Conservation (phyloP, 2,888 invertebrate species). For the Phania funesta region DNA sequence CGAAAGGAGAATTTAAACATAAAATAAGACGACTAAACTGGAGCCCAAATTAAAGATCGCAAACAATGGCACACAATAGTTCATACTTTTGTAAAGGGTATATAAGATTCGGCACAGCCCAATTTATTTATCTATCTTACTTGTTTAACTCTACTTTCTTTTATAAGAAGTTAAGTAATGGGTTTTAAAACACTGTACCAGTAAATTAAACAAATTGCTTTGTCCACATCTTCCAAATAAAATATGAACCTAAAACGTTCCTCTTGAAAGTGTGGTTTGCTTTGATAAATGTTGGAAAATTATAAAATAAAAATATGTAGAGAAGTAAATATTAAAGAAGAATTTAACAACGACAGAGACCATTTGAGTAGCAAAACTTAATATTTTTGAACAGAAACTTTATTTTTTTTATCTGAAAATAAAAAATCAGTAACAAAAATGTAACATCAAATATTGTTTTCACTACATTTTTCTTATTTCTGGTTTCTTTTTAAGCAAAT, state of each 20-base stretch:
- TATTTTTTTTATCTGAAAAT: neutral
- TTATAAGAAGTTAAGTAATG: conserved; percentile 41
- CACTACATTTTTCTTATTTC: conserved; percentile 1
- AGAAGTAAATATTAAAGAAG: neutral
- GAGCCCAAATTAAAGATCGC: too few species aligned
- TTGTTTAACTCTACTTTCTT: neutral
- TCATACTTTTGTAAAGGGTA: too few species aligned
- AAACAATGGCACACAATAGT: too few species aligned
- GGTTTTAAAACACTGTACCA: conserved; percentile 49
- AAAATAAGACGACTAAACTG: too few species aligned
- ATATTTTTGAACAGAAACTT: conserved; percentile 19
- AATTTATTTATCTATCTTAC: neutral
- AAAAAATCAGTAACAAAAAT: neutral
- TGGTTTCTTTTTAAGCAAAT: neutral
- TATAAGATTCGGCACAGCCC: too few species aligned
- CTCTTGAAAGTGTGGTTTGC: conserved; percentile 60
- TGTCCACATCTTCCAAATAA: conserved; percentile 61
- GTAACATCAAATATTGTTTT: conserved; percentile 35
- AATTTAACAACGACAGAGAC: conserved; percentile 9
- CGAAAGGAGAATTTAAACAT: too few species aligned
- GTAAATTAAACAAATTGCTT: conserved; percentile 66
- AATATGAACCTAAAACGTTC: conserved; percentile 60
- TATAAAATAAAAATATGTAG: conserved; percentile 36
- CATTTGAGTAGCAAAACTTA: conserved; percentile 14
- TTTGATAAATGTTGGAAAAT: conserved; percentile 60